phyloP scores from a whole-genome alignment of 2,888 invertebrate genomes.

The Agrochola circellaris region DNA sequence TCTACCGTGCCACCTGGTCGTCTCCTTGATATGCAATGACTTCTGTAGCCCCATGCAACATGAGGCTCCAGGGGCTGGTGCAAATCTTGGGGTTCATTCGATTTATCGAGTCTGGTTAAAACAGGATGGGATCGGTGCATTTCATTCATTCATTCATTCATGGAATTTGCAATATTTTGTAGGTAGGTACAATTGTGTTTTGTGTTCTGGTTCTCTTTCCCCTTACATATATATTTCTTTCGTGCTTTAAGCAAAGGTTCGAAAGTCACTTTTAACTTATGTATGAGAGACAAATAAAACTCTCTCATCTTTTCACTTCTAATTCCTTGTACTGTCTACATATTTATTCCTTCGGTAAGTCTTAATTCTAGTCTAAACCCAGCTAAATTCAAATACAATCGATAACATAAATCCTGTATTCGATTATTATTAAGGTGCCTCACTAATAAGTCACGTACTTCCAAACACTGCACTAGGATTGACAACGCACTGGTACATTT shows the following conservation, averaged over 20 bases:
- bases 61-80: too few relatives aligned
- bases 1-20: too few relatives aligned
- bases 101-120: too few relatives aligned
- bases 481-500: conserved; percentile 62
- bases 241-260: not conserved
- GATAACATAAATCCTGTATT: conserved; percentile 25
- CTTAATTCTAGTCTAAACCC: not conserved
- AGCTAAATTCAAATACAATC: conserved; percentile 32
- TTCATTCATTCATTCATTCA: too few relatives aligned
- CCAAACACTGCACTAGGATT: conserved; percentile 38
- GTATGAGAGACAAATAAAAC: not conserved
- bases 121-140: too few relatives aligned
- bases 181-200: not conserved
- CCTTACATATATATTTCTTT: not conserved
- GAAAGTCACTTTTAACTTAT: not conserved
- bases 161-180: not conserved
- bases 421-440: conserved; percentile 30
- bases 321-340: not conserved
- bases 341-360: not conserved
- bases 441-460: conserved; percentile 29
- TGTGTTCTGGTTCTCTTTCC: too few relatives aligned
- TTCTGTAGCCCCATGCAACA: too few relatives aligned
- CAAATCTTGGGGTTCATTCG: too few relatives aligned
- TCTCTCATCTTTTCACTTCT: not conserved
- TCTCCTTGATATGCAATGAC: too few relatives aligned